A percentile compares a stretch with the other conserved stretches of the same genome.
These are phyloP conservation scores for Anas platyrhynchos DNA, from an alignment of 2,113 vertebrate genomes.

Conservation along the genomic window DNA sequence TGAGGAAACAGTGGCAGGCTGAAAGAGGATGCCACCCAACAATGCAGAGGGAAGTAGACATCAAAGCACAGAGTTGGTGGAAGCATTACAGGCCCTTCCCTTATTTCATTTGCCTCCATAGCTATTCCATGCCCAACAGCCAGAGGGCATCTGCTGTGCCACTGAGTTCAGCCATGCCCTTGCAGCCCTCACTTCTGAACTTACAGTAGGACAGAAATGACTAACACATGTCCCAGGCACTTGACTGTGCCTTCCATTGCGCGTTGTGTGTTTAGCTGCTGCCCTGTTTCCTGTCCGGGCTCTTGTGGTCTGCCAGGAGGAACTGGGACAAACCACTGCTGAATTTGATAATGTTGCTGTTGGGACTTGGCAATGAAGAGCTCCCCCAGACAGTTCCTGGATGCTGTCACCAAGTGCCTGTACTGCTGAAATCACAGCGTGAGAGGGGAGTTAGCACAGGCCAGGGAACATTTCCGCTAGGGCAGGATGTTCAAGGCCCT, in stretches of 20 bases:
- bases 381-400: fast-evolving
- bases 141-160: not conserved
- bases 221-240: not conserved
- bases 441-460: fast-evolving
- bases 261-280: fast-evolving
- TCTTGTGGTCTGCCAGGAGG: not conserved
- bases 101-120: not conserved
- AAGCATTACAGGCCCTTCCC: not conserved
- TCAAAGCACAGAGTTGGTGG: not conserved
- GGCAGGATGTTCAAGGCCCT: not conserved
- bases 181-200: not conserved
- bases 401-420: not conserved
- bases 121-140: not conserved
- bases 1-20: not conserved
- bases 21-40: not conserved
- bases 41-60: no score
- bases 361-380: not conserved
- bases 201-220: no score
- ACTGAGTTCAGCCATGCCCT: not conserved
- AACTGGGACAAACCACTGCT: not conserved
- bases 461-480: not conserved
- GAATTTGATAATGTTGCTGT: fast-evolving
- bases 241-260: not conserved
- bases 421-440: fast-evolving
- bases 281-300: not conserved